phyloP scores from a whole-genome alignment of 2,888 invertebrate genomes.

The Physocephala rufipes region DNA sequence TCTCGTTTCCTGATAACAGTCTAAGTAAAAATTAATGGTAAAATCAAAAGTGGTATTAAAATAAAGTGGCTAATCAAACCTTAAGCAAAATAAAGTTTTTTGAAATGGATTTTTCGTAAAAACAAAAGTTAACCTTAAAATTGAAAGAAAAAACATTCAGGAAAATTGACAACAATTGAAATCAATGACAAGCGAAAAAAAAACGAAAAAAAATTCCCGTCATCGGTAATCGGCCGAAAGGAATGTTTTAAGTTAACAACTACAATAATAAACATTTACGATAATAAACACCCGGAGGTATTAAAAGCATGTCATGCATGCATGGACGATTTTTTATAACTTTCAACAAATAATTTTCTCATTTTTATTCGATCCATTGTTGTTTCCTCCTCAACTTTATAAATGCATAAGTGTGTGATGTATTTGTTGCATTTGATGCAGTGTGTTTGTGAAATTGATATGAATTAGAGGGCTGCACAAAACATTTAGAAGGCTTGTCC shows the following conservation, averaged over 20 bases:
- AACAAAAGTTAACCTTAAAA: not conserved
- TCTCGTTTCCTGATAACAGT: too few relatives aligned
- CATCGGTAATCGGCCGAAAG: conserved; percentile 5
- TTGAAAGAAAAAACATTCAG: conserved; percentile 9
- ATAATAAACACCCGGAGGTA: conserved; percentile 13
- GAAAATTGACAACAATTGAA: conserved; percentile 18
- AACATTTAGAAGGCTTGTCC: too few relatives aligned
- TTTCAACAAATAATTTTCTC: conserved; percentile 25
- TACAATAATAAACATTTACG: conserved; percentile 33
- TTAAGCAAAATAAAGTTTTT: not conserved
- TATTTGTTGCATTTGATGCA: conserved; percentile 36
- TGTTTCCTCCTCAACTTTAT: not conserved
- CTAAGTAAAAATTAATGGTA: too few relatives aligned
- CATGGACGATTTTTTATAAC: not conserved
- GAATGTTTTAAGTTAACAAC: conserved; percentile 15
- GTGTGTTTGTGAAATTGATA: too few relatives aligned
- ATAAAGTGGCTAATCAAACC: too few relatives aligned
- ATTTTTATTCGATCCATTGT: conserved; percentile 10
- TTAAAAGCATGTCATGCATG: not conserved
- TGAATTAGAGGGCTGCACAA: too few relatives aligned
- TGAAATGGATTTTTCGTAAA: not conserved
- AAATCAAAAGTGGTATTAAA: not conserved
- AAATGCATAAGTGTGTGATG: conserved; percentile 16
- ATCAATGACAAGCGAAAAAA: not conserved
- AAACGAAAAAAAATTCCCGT: conserved; percentile 26